Conservation (phyloP, 2,888 invertebrate species). For the Caradrina clavipalpis region DNA sequence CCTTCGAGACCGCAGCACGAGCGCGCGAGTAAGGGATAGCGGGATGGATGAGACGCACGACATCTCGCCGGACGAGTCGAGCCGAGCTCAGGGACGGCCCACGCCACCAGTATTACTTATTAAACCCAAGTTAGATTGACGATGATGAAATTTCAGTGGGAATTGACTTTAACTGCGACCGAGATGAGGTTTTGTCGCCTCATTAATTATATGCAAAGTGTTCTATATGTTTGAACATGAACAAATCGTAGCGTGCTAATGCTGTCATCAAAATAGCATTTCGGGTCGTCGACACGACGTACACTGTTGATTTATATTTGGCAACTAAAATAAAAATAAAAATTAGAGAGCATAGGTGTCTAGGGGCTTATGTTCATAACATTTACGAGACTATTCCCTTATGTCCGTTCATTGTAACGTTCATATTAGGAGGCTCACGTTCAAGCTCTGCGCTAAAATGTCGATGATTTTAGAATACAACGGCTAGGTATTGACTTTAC, state of each 20-base stretch:
- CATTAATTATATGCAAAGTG: conserved; percentile 81
- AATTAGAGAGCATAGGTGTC: conserved; percentile 12
- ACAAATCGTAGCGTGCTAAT: conserved; percentile 65
- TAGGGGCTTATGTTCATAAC: conserved; percentile 3
- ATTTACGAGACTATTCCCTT: conserved; percentile 8
- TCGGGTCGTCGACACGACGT: conserved; percentile 38
- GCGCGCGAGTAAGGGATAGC: conserved; percentile 83
- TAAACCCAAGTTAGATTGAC: conserved; percentile 88
- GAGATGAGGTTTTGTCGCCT: conserved; percentile 85
- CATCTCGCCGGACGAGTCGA: conserved; percentile 85
- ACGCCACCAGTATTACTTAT: conserved; percentile 86
- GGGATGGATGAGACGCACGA: conserved; percentile 81
- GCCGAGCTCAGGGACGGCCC: conserved; percentile 84
- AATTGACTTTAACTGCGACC: conserved; percentile 87
- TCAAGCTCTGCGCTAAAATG: background rate
- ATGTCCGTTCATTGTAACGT: conserved; percentile 13
- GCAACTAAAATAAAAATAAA: conserved; percentile 32
- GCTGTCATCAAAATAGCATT: conserved; percentile 56
- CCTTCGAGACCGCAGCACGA: conserved; percentile 80
- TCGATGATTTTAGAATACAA: background rate
- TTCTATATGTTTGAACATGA: conserved; percentile 64
- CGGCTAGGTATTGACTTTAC: background rate
- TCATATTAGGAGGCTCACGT: conserved; percentile 2
- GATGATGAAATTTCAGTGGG: conserved; percentile 91
- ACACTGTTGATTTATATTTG: conserved; percentile 47